phyloP scores from a whole-genome alignment of 2,113 vertebrate species.

The Parotia lawesii region DNA sequence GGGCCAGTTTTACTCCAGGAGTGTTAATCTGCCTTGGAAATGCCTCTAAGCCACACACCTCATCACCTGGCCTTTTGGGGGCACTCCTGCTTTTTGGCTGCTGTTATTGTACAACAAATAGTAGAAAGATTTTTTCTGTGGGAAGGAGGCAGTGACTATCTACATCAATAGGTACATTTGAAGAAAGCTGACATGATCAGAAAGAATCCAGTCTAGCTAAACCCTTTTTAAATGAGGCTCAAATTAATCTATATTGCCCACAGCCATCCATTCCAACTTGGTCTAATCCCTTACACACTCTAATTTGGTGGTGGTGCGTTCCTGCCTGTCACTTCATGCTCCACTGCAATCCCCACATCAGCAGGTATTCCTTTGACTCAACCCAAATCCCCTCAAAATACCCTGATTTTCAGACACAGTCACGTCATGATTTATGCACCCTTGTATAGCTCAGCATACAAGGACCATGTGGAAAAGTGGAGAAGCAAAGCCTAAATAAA shows the following conservation, averaged over 20 bases:
- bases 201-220: neutral
- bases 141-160: neutral
- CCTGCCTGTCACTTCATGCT: neutral
- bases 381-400: neutral
- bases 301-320: neutral
- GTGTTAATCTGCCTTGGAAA: neutral
- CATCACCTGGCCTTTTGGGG: neutral
- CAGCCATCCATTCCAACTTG: neutral
- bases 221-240: neutral
- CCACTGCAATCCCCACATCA: neutral
- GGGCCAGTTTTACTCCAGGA: neutral
- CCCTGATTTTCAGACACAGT: neutral
- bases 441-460: neutral
- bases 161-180: neutral
- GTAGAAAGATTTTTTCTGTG: neutral
- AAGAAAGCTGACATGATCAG: neutral
- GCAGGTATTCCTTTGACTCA: neutral
- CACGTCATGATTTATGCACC: neutral
- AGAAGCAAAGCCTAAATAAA: neutral
- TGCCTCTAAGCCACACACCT: neutral
- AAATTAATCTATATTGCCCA: neutral
- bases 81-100: neutral
- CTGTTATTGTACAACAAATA: neutral
- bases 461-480: neutral
- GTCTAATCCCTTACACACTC: neutral